These are phyloP conservation scores for Hanleya hanleyi DNA, from an alignment of 2,888 invertebrate genomes.

Conservation along the genomic window DNA sequence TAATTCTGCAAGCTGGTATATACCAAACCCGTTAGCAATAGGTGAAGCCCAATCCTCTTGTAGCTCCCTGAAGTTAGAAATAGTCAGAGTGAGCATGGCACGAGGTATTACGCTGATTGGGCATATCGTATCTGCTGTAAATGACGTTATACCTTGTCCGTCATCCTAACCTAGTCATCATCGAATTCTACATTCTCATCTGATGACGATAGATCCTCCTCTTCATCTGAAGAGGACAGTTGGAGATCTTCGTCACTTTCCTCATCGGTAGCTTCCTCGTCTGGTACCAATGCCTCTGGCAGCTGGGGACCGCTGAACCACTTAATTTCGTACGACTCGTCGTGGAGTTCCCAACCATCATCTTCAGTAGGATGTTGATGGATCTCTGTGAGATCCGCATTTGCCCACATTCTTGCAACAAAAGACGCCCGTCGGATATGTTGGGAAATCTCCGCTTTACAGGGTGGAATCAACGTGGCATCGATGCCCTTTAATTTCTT, in stretches of 20 bases:
- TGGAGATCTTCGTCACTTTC: background rate
- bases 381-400: background rate
- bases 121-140: background rate
- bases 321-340: background rate
- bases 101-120: too few species aligned
- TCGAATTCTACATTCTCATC: background rate
- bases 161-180: too few species aligned
- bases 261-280: background rate
- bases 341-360: slow-evolving; percentile 5
- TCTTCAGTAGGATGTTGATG: slow-evolving; percentile 8
- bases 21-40: background rate
- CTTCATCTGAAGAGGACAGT: slow-evolving; percentile 7
- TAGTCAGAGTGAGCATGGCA: background rate
- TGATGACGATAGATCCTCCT: background rate
- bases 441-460: background rate
- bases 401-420: slow-evolving; percentile 12
- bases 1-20: background rate
- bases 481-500: slow-evolving; percentile 14
- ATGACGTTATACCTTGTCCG: too few species aligned
- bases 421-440: slow-evolving; percentile 14
- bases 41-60: background rate
- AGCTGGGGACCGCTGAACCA: slow-evolving; percentile 11
- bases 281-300: slow-evolving; percentile 8
- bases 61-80: background rate
- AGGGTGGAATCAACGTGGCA: slow-evolving; percentile 11